Evolutionary conservation across 2,888 invertebrate species (phyloP).

Genomic region (Drosophila austrosaltans): DNA sequence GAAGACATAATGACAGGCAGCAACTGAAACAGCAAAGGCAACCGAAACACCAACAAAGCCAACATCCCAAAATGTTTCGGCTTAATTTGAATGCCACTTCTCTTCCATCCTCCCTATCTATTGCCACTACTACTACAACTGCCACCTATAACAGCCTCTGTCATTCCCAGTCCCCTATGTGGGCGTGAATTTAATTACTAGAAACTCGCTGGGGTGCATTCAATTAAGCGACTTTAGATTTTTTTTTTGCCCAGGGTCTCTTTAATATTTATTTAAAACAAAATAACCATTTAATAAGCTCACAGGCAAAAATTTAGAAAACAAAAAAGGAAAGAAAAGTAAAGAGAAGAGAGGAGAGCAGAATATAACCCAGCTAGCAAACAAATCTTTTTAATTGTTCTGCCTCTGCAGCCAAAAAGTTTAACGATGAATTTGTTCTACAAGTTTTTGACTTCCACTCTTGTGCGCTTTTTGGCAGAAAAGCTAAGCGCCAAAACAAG

Average conservation of each 20-base stretch:
- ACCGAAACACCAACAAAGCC: constrained; percentile 47
- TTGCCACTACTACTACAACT: background rate
- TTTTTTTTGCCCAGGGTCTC: constrained; percentile 11
- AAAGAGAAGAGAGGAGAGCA: constrained; percentile 17
- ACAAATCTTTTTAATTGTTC: constrained; percentile 69
- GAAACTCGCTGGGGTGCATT: constrained; percentile 52
- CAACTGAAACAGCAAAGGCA: constrained; percentile 25
- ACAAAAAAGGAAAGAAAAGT: background rate
- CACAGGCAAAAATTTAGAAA: constrained; percentile 28
- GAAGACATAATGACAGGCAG: constrained; percentile 31
- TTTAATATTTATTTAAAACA: constrained; percentile 20
- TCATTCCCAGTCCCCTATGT: constrained; percentile 8
- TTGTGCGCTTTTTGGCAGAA: constrained; percentile 37
- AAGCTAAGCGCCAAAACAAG: constrained; percentile 57
- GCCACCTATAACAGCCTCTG: background rate
- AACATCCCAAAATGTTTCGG: constrained; percentile 61
- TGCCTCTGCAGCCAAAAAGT: constrained; percentile 50
- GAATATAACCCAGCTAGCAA: constrained; percentile 24
- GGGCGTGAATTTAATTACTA: constrained; percentile 67
- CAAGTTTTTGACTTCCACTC: constrained; percentile 51
- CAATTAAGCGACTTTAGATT: constrained; percentile 63
- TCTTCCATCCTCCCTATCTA: background rate
- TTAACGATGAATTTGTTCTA: constrained; percentile 53
- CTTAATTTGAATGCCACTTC: constrained; percentile 64
- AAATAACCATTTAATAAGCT: constrained; percentile 20